Conservation (phyloP, 2,113 vertebrate genomes). For the Scolopax mira region DNA sequence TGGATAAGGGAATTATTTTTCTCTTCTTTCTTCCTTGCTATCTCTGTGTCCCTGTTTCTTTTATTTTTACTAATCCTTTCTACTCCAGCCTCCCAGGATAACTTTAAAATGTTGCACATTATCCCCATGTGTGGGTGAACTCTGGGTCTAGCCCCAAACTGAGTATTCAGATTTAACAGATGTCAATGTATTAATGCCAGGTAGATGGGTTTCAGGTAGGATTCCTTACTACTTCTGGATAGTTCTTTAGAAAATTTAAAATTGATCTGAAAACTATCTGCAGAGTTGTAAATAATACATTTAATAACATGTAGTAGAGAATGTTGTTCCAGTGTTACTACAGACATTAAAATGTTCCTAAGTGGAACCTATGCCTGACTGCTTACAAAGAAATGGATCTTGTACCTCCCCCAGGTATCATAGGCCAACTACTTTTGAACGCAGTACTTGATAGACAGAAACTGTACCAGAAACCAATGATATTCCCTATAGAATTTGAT, state of each 20-base stretch:
- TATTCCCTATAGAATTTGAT: not conserved
- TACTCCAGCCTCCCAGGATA: not conserved
- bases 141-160: not conserved
- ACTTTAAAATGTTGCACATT: not conserved
- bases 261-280: not conserved
- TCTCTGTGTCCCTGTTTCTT: not conserved
- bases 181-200: not conserved
- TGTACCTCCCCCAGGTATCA: accelerated
- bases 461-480: not conserved
- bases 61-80: not conserved
- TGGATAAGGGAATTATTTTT: not conserved
- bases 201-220: not conserved
- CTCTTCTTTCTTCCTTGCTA: not conserved
- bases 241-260: not conserved
- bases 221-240: not conserved
- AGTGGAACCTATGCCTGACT: not conserved
- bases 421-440: not conserved
- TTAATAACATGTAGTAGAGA: not conserved
- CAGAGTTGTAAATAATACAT: not conserved
- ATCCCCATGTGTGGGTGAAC: not conserved
- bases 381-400: not conserved
- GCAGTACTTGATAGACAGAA: not conserved
- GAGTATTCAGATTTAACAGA: not conserved
- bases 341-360: not conserved
- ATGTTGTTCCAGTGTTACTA: not conserved